These are phyloP conservation scores for Epizoanthus illoricatus DNA, from an alignment of 92 coral and sea anemone genomes.

Conservation along the genomic window DNA sequence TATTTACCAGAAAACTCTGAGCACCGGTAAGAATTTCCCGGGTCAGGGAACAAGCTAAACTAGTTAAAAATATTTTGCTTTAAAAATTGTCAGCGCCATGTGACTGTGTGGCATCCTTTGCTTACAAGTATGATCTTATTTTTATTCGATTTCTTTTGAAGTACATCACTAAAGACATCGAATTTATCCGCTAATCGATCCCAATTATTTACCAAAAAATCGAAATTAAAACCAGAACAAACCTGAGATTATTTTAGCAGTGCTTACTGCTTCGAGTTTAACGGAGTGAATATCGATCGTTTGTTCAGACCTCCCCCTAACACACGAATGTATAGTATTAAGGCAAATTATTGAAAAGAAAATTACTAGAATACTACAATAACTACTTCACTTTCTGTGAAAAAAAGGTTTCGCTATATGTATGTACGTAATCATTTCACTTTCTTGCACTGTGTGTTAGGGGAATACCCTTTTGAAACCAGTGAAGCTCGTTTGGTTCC, in stretches of 20 bases:
- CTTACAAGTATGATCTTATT: constrained; percentile 22
- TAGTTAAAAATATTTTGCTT: not conserved
- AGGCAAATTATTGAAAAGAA: too few relatives aligned
- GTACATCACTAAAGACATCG: not conserved
- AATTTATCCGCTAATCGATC: too few relatives aligned
- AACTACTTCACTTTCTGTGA: not conserved
- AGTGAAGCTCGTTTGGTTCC: not conserved
- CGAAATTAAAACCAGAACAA: too few relatives aligned
- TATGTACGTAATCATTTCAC: not conserved
- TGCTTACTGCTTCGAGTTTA: too few relatives aligned
- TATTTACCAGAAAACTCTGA: not conserved
- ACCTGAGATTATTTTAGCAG: too few relatives aligned
- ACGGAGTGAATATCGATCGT: too few relatives aligned
- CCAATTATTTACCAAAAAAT: too few relatives aligned
- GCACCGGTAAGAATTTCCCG: constrained; percentile 31
- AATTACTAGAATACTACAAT: too few relatives aligned
- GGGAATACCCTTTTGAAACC: constrained; percentile 5
- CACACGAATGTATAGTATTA: too few relatives aligned
- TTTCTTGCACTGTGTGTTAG: not conserved
- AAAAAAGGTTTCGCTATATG: too few relatives aligned
- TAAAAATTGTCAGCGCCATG: not conserved
- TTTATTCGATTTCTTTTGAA: constrained; percentile 1
- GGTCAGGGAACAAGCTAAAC: constrained; percentile 32
- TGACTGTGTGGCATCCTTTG: too few relatives aligned
- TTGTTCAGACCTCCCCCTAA: too few relatives aligned